Evolutionary conservation across 1,140 invertebrate species (phyloP), one percentile per base, ranked within the genome.

Genomic region (Atta texana): DNA sequence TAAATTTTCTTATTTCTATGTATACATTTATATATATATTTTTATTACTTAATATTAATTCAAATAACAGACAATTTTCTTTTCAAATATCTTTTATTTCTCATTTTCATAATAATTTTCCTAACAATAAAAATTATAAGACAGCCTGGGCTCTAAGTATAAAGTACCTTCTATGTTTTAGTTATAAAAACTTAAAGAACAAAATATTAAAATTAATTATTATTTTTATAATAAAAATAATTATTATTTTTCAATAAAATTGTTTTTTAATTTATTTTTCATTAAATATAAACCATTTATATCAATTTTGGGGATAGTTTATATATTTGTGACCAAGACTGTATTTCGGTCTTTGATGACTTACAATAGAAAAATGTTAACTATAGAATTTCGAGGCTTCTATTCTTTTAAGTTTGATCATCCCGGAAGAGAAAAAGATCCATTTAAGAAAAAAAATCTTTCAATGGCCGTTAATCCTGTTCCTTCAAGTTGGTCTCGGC

Each of bases 401-500:
- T 49, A 53, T 69, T 61, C 5, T 44, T 39, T 59, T 31, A n/a
- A 74, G 24, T 39, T 49, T 16, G 1, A 44, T 75, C 14, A 74
- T 72, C 34, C 66, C 28, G 64, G 59, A 71, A 59, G 68, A 64
- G 24, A 75, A 61, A 84, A 72, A 63, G 10, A 78, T 3, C 12
- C 31, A 44, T 72, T 61, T 24, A 10, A 21, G 14, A 14, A 68
- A 24, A 71, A 88, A 49, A 28, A 69, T 49, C 14, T 12, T n/a
- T 49, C 21, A 49, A 64, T 57, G 69, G 55, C 51, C 81, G 69
- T 85, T 81, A 69, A 82, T 76, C 69, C 53, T 57, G 14, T 85
- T 88, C 68, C 88, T 85, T 6, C 44, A n/a, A 64, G 61, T 68
- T 55, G 66, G 57, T 49, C 69, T 90, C 57, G 61, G 88, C 68